A percentile compares a stretch with the other conserved stretches of the same genome.
These are phyloP conservation scores for Colius striatus DNA, from an alignment of 2,113 vertebrate species.

Conservation along the genomic window DNA sequence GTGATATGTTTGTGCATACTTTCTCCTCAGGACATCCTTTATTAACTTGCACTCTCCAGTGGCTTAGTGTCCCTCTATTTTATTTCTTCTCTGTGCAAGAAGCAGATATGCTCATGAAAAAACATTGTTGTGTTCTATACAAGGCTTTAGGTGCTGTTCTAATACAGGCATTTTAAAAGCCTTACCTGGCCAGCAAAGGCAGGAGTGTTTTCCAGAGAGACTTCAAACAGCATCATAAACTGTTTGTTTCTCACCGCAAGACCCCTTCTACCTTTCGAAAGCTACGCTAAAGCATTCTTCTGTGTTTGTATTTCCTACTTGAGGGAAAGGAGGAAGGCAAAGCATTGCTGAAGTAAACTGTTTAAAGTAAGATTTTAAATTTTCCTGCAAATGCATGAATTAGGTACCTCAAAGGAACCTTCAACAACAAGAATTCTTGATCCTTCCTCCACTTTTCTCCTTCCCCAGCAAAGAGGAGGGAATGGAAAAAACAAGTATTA, in stretches of 20 bases:
- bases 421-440: background rate
- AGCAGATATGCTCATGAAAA: constrained; percentile 41
- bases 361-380: background rate
- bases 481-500: background rate
- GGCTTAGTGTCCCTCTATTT: background rate
- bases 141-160: constrained; percentile 9
- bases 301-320: background rate
- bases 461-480: background rate
- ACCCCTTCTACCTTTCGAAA: constrained; percentile 10
- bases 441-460: background rate
- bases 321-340: background rate
- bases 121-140: background rate
- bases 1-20: fast-evolving
- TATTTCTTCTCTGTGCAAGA: background rate
- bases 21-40: background rate
- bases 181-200: constrained; percentile 13
- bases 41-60: background rate
- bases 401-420: background rate
- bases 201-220: constrained; percentile 54
- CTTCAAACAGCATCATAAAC: constrained; percentile 58
- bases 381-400: background rate
- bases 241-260: constrained; percentile 50
- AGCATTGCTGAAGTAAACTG: background rate
- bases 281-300: background rate
- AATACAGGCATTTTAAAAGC: constrained; percentile 22